phyloP scores from a whole-genome alignment of 2,797 vertebrate genomes.

The Xenops minutus region DNA sequence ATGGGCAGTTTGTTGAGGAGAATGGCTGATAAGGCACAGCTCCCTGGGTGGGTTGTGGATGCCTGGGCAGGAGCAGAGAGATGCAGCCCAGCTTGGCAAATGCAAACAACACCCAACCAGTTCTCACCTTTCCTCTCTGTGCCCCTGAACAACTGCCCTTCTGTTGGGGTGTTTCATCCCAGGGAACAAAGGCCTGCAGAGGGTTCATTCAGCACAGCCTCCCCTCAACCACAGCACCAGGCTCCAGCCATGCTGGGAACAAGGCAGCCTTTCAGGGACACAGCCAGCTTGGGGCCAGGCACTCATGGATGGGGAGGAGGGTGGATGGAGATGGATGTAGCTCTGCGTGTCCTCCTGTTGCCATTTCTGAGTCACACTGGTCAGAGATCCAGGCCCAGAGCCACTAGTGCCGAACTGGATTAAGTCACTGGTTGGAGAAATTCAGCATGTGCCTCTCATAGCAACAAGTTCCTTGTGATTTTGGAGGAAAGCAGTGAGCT shows the following conservation, averaged over 20 bases:
- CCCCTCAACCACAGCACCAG: not conserved
- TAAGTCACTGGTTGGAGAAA: not conserved
- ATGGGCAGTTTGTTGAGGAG: not conserved
- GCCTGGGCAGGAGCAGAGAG: not conserved
- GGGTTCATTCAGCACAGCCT: not conserved
- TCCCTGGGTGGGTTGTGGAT: not conserved
- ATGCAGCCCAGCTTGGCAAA: not conserved
- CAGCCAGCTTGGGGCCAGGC: not conserved
- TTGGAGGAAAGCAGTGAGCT: not conserved
- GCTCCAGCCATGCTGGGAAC: not conserved
- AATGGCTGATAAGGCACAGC: not conserved
- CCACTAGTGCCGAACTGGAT: not conserved
- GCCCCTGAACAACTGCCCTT: not conserved
- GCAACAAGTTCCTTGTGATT: not conserved
- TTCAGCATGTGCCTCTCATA: not conserved
- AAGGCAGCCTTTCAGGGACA: not conserved
- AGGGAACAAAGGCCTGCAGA: slow-evolving; percentile 19
- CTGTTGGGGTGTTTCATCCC: not conserved
- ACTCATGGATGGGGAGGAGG: not conserved
- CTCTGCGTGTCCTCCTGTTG: not conserved
- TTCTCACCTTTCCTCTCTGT: not conserved
- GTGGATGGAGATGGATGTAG: not conserved
- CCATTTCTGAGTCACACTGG: not conserved
- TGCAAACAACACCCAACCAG: not conserved
- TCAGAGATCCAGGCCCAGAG: not conserved